These are phyloP conservation scores for Amphipyra tragopoginis DNA, from an alignment of 2,888 invertebrate genomes.

Conservation along the genomic window DNA sequence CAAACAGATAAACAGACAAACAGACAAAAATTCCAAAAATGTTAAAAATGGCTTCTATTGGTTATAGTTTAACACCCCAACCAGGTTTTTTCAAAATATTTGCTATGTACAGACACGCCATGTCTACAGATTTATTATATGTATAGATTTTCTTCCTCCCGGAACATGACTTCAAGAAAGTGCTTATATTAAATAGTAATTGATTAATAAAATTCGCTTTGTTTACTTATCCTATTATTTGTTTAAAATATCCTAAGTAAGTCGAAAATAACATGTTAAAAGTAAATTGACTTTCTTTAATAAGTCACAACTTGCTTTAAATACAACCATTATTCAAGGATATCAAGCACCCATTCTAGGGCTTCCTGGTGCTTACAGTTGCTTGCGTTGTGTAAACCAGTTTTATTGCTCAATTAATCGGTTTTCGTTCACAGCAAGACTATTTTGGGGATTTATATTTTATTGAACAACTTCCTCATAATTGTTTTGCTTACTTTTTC, in stretches of 20 bases:
- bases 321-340: conserved; percentile 41
- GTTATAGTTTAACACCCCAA: no score
- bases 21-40: no score
- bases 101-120: no score
- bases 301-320: conserved; percentile 15
- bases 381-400: conserved; percentile 22
- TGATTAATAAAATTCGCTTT: neutral
- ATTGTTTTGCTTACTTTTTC: neutral
- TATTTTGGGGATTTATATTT: conserved; percentile 14
- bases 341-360: conserved; percentile 40
- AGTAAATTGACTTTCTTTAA: conserved; percentile 27
- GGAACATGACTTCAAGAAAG: neutral
- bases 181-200: neutral
- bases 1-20: no score
- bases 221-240: no score
- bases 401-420: conserved; percentile 22
- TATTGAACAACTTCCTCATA: conserved; percentile 21
- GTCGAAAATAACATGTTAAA: conserved; percentile 2
- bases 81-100: no score
- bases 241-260: neutral
- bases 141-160: neutral
- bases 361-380: conserved; percentile 45
- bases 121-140: no score
- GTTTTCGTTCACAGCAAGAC: conserved; percentile 21
- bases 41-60: no score